phyloP scores from a whole-genome alignment of 2,113 vertebrate genomes.

The Burhinus bistriatus region DNA sequence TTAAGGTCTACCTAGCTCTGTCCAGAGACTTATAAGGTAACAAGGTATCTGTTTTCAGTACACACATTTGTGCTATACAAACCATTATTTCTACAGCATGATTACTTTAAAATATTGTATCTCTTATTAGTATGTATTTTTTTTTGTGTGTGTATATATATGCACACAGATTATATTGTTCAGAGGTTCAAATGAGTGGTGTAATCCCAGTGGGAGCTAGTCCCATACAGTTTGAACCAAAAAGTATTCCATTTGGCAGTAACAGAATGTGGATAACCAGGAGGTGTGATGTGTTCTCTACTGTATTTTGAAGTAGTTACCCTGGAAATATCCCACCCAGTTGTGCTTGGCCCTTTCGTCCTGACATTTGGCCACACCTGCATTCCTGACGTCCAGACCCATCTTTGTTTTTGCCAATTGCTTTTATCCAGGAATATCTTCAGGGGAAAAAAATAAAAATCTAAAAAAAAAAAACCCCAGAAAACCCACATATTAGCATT shows the following conservation, averaged over 20 bases:
- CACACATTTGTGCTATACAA: background rate
- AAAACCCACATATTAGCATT: conserved; percentile 8
- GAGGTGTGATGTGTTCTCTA: conserved; percentile 49
- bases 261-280: conserved; percentile 51
- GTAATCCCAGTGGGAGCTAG: conserved; percentile 39
- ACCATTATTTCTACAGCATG: background rate
- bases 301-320: conserved; percentile 52
- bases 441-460: background rate
- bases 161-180: background rate
- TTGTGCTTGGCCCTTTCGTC: conserved; percentile 49
- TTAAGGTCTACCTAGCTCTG: background rate
- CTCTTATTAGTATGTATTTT: background rate
- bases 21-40: background rate
- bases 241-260: conserved; percentile 58
- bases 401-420: conserved; percentile 59
- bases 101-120: background rate
- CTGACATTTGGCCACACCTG: conserved; percentile 58
- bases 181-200: conserved; percentile 27
- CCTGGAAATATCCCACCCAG: conserved; percentile 52
- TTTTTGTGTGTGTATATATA: too few relatives aligned
- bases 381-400: conserved; percentile 56
- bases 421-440: conserved; percentile 32
- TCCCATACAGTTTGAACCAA: conserved; percentile 50
- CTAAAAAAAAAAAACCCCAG: background rate
- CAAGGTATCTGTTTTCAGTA: background rate